Percentiles rank a stretch among this genome's conserved stretches.
phyloP scores from a whole-genome alignment of 2,113 vertebrate species.

The Crocuta crocuta region DNA sequence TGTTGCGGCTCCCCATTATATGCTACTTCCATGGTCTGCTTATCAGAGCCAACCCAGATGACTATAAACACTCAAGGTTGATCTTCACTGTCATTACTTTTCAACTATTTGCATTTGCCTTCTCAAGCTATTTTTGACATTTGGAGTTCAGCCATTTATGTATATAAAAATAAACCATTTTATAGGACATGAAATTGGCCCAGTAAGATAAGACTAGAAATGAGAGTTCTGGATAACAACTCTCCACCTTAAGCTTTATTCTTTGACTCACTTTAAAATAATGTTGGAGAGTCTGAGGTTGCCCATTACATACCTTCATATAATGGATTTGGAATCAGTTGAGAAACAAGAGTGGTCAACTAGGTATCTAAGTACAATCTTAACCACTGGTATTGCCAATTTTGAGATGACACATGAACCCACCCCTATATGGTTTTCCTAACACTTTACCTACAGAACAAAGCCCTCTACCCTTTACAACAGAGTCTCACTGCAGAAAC shows the following conservation, averaged over 20 bases:
- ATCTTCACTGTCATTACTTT: neutral
- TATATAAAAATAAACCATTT: constrained; percentile 64
- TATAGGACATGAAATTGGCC: constrained; percentile 22
- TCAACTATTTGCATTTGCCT: constrained; percentile 53
- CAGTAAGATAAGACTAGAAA: neutral
- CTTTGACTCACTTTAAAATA: constrained; percentile 49
- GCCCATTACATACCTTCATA: neutral
- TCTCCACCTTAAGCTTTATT: neutral
- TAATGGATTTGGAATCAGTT: neutral
- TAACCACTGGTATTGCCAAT: neutral
- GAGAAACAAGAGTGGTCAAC: neutral
- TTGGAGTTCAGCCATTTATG: constrained; percentile 39
- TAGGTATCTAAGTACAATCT: neutral
- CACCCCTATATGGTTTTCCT: neutral
- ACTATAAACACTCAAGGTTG: neutral
- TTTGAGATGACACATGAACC: neutral
- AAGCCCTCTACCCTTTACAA: neutral
- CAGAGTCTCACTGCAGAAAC: neutral
- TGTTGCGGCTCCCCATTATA: neutral
- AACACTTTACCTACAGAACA: neutral
- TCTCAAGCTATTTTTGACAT: constrained; percentile 57
- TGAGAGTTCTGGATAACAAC: constrained; percentile 1
- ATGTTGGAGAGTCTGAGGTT: neutral
- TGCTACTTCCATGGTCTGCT: neutral
- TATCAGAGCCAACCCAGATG: neutral